These are phyloP conservation scores for Lepeophtheirus nordmannii DNA, from an alignment of 2,888 invertebrate genomes.

Conservation along the genomic window DNA sequence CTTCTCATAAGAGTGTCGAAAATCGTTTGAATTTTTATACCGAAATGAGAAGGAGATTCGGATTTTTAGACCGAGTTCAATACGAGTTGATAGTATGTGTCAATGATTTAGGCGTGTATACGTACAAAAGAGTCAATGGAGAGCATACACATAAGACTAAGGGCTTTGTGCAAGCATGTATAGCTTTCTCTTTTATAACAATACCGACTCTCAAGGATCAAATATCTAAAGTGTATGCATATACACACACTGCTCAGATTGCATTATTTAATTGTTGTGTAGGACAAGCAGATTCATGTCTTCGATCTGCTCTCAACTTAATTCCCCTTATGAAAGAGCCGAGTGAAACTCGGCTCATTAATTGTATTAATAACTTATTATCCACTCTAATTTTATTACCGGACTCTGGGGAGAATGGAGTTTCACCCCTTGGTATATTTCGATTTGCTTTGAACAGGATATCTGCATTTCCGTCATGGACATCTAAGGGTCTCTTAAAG, in stretches of 20 bases:
- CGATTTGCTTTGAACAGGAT: too few relatives aligned
- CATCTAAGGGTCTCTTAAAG: too few relatives aligned
- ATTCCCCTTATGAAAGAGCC: neutral
- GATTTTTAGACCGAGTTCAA: neutral
- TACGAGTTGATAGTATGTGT: neutral
- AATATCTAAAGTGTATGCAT: neutral
- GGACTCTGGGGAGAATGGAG: too few relatives aligned
- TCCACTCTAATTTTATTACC: too few relatives aligned
- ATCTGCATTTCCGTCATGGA: too few relatives aligned
- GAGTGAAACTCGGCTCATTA: too few relatives aligned
- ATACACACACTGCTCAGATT: neutral
- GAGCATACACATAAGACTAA: neutral
- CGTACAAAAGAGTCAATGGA: neutral
- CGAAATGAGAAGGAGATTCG: neutral
- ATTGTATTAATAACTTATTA: too few relatives aligned
- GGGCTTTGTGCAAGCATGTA: neutral
- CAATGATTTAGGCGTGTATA: neutral
- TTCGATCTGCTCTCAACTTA: neutral
- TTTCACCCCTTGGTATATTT: too few relatives aligned
- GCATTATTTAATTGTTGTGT: neutral
- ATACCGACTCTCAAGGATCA: neutral
- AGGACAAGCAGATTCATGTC: neutral
- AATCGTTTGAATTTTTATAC: neutral
- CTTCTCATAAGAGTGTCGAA: neutral
- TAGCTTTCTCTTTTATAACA: neutral